Percentiles rank a stretch among this genome's conserved stretches.
Conservation (phyloP, 1,140 invertebrate genomes). For the Choristoneura fumiferana region DNA sequence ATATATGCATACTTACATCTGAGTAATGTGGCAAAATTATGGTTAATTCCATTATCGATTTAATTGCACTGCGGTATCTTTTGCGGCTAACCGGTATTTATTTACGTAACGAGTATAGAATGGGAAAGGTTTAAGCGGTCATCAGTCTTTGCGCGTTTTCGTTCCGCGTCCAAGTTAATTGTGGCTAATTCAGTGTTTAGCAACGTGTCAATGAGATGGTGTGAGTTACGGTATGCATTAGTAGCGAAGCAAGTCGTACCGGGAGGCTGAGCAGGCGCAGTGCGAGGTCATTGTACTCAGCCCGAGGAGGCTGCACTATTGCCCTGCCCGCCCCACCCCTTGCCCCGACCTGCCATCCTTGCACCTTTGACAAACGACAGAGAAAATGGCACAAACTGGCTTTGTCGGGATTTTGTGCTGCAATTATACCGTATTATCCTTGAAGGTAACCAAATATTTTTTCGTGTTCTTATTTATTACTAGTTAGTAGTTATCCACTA, state of each 20-base stretch:
- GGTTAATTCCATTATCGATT: constrained; percentile 8
- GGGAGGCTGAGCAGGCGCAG: constrained; percentile 50
- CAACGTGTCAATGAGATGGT: constrained; percentile 44
- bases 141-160: constrained; percentile 10
- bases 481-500: too few species aligned
- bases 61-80: constrained; percentile 12
- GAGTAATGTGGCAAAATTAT: constrained; percentile 7
- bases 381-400: constrained; percentile 10
- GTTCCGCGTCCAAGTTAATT: constrained; percentile 25
- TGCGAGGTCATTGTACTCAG: constrained; percentile 63
- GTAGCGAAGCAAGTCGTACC: constrained; percentile 26
- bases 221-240: constrained; percentile 47
- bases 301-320: constrained; percentile 58
- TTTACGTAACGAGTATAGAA: not conserved
- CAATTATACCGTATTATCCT: too few species aligned
- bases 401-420: not conserved
- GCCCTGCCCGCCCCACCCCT: constrained; percentile 39
- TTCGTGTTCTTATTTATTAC: too few species aligned
- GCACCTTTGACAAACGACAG: constrained; percentile 19
- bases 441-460: too few species aligned
- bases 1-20: not conserved
- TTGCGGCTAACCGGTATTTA: constrained; percentile 11
- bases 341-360: constrained; percentile 40
- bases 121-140: constrained; percentile 13
- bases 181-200: constrained; percentile 29